A percentile compares a stretch with the other conserved stretches of the same genome.
Evolutionary conservation across 2,888 invertebrate species (phyloP).

Genomic region (Epinotia bilunana): DNA sequence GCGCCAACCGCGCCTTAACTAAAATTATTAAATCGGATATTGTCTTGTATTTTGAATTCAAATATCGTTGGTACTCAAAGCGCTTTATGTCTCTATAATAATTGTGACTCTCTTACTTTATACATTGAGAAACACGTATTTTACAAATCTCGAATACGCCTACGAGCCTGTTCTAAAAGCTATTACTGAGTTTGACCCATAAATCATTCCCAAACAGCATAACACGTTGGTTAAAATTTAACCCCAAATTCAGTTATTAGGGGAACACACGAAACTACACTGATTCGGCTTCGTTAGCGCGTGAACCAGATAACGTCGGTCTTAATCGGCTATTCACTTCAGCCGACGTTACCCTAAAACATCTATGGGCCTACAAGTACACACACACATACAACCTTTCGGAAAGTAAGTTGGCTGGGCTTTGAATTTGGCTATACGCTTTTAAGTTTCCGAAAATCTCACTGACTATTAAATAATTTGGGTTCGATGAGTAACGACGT

Average conservation of each 20-base stretch:
- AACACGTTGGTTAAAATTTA: conserved; percentile 29
- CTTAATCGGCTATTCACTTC: conserved; percentile 51
- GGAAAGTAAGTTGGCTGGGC: not conserved
- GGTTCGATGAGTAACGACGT: not conserved
- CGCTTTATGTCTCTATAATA: not conserved
- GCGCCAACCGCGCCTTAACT: not conserved
- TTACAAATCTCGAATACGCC: not conserved
- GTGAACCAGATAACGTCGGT: conserved; percentile 57
- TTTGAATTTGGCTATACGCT: conserved; percentile 13
- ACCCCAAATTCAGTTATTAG: conserved; percentile 29
- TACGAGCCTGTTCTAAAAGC: not conserved
- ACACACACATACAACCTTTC: conserved; percentile 28
- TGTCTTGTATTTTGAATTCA: no score
- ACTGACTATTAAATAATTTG: not conserved
- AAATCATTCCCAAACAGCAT: conserved; percentile 14
- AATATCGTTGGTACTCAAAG: no score
- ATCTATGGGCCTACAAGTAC: conserved; percentile 1
- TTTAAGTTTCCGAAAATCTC: conserved; percentile 11
- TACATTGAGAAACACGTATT: not conserved
- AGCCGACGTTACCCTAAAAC: conserved; percentile 15
- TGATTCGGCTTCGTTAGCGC: conserved; percentile 50
- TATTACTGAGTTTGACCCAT: not conserved
- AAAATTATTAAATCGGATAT: not conserved
- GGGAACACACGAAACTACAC: conserved; percentile 34
- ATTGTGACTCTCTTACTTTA: not conserved